phyloP scores from a whole-genome alignment of 2,797 vertebrate genomes.

The Dallia pectoralis region DNA sequence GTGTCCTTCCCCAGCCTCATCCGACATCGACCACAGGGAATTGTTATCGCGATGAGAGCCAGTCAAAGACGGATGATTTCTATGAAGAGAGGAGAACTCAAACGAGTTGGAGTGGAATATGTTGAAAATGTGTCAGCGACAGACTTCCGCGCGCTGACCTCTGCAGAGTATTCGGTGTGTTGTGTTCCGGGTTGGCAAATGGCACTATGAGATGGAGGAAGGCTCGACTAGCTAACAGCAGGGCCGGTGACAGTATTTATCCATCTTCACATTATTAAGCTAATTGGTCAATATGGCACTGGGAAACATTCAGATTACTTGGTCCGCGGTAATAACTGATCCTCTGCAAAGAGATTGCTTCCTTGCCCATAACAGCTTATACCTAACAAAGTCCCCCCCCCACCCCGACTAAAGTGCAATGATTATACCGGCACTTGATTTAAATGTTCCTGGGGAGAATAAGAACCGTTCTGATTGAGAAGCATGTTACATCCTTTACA shows the following conservation, averaged over 20 bases:
- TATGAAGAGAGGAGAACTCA: conserved; percentile 36
- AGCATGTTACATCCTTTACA: background rate
- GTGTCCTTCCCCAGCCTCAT: conserved; percentile 51
- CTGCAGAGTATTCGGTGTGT: background rate
- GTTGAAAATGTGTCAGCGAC: background rate
- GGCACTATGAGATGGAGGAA: background rate
- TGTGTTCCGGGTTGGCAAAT: background rate
- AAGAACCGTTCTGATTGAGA: background rate
- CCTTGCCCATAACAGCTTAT: background rate
- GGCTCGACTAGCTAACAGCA: background rate
- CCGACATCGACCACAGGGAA: conserved; percentile 40
- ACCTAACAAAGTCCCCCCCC: background rate
- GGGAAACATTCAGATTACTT: background rate
- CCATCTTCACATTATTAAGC: conserved; percentile 11
- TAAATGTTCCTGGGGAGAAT: background rate
- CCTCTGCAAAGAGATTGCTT: background rate
- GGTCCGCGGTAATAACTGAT: background rate
- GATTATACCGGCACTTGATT: background rate
- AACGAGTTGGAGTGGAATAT: conserved; percentile 2
- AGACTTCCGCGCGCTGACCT: background rate
- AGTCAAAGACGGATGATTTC: conserved; percentile 16
- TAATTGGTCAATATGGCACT: conserved; percentile 10
- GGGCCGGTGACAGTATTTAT: background rate
- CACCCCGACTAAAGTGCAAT: background rate
- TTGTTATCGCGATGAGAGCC: conserved; percentile 26